A percentile compares a stretch with the other conserved stretches of the same genome.
Conservation (phyloP, 2,888 invertebrate species). For the Hypselothyrea guttata region DNA sequence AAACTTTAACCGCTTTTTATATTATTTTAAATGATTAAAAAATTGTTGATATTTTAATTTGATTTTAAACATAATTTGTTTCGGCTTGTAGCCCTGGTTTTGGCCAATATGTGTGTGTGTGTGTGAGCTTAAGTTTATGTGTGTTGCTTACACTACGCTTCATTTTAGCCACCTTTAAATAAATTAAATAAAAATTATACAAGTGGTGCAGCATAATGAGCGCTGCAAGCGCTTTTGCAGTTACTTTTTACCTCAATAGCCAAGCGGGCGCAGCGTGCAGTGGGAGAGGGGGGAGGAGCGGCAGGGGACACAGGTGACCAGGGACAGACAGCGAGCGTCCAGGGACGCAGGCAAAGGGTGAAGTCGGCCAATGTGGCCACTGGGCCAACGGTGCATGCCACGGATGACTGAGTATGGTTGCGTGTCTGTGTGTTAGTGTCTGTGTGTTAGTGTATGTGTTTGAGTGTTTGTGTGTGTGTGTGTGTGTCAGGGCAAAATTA, state of each 20-base stretch:
- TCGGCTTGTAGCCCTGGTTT: constrained; percentile 29
- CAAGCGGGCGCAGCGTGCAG: constrained; percentile 56
- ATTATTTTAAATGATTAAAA: no score
- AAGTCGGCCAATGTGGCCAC: constrained; percentile 49
- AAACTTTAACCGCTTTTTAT: no score
- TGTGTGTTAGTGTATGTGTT: constrained; percentile 15
- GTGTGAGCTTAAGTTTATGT: constrained; percentile 3
- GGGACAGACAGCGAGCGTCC: constrained; percentile 1
- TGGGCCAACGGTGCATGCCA: constrained; percentile 72
- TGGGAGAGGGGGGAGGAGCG: background rate
- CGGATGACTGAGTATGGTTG: constrained; percentile 57
- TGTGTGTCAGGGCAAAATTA: constrained; percentile 64
- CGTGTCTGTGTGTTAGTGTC: constrained; percentile 8
- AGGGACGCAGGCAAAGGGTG: constrained; percentile 16
- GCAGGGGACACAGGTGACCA: background rate
- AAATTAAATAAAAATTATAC: constrained; percentile 74
- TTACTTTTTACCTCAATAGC: constrained; percentile 71
- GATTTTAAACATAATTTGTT: no score
- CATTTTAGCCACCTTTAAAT: constrained; percentile 67
- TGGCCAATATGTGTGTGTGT: background rate
- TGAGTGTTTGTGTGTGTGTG: constrained; percentile 19
- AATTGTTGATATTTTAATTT: no score
- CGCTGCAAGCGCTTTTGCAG: constrained; percentile 71
- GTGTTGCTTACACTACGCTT: constrained; percentile 20
- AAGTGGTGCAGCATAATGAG: constrained; percentile 73